Evolutionary conservation across 2,888 invertebrate genomes (phyloP).

Genomic region (Ypsolopha sequella): DNA sequence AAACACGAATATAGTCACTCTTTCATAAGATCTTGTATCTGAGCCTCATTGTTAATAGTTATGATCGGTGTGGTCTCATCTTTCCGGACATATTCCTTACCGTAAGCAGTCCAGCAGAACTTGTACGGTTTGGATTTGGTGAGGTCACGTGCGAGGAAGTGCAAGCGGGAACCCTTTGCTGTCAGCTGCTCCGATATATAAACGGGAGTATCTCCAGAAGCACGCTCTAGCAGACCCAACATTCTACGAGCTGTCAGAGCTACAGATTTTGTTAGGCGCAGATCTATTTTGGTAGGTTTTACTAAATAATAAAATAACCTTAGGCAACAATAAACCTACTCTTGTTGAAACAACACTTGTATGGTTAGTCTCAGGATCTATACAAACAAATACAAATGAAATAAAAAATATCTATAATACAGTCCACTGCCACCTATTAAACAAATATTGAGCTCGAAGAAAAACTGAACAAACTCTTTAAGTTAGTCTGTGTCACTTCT

Average conservation of each 20-base stretch:
- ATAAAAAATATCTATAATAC: not conserved
- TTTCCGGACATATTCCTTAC: too few species aligned
- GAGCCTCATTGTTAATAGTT: too few species aligned
- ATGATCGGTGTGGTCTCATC: too few species aligned
- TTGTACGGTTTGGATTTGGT: too few species aligned
- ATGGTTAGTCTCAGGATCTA: constrained; percentile 8
- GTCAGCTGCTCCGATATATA: too few species aligned
- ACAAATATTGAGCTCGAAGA: not conserved
- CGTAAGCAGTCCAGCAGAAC: too few species aligned
- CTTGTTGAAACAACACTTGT: constrained; percentile 8
- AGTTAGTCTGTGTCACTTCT: constrained; percentile 1
- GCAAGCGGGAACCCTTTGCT: too few species aligned
- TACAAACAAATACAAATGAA: not conserved
- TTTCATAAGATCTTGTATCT: too few species aligned
- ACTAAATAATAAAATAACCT: constrained; percentile 3
- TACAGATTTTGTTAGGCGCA: constrained; percentile 9
- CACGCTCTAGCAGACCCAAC: constrained; percentile 10
- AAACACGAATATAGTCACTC: too few species aligned
- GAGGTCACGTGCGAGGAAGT: too few species aligned
- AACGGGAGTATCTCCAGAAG: too few species aligned
- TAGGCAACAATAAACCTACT: constrained; percentile 1
- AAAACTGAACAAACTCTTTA: constrained; percentile 1
- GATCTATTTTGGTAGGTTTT: constrained; percentile 6
- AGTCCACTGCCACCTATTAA: not conserved
- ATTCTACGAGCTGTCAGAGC: constrained; percentile 2